Evolutionary conservation across 2,113 vertebrate genomes (phyloP).

Genomic region (Phylloscopus trochilus): DNA sequence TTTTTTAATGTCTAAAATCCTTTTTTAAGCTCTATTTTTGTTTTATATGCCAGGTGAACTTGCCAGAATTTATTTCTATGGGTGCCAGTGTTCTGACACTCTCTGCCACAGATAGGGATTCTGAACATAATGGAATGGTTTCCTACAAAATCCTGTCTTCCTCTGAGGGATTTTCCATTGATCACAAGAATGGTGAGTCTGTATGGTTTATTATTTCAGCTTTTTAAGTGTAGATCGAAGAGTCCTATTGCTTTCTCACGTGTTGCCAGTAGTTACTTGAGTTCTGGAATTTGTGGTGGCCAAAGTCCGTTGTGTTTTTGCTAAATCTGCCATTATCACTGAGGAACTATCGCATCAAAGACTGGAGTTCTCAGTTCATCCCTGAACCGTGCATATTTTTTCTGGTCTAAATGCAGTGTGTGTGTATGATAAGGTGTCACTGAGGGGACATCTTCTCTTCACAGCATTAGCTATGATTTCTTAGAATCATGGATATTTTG

Average conservation of each 20-base stretch:
- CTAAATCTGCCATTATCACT: neutral
- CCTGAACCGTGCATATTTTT: neutral
- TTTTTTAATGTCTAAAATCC: neutral
- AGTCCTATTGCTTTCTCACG: neutral
- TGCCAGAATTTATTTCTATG: constrained; percentile 75
- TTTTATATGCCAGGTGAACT: constrained; percentile 71
- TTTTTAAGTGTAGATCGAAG: neutral
- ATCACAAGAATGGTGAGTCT: constrained; percentile 81
- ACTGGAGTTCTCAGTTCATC: neutral
- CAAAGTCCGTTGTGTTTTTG: neutral
- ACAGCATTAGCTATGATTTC: neutral
- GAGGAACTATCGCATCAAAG: neutral
- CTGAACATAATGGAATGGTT: constrained; percentile 74
- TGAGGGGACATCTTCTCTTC: neutral
- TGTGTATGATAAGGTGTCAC: neutral
- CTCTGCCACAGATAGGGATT: constrained; percentile 81
- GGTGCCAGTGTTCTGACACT: constrained; percentile 74
- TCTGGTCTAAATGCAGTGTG: neutral
- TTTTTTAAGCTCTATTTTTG: neutral
- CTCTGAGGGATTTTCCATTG: constrained; percentile 78
- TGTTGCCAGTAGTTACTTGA: neutral
- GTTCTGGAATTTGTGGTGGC: neutral
- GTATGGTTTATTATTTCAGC: neutral
- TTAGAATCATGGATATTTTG: neutral
- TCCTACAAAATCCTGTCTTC: constrained; percentile 84